These are phyloP conservation scores for Schizaphis graminum DNA, from an alignment of 2,888 invertebrate genomes.

Conservation along the genomic window DNA sequence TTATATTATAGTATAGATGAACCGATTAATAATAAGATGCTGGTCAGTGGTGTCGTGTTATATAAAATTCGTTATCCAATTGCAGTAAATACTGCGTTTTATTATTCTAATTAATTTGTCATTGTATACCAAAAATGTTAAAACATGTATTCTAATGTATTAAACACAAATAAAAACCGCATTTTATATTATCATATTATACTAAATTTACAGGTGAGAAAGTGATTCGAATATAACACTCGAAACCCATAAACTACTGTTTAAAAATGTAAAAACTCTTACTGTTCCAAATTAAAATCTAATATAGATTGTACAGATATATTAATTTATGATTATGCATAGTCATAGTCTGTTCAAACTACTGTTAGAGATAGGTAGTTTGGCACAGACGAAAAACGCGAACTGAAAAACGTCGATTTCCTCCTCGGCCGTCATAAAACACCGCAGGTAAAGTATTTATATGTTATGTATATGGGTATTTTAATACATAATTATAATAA, in stretches of 20 bases:
- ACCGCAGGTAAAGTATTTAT: background rate
- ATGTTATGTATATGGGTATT: background rate
- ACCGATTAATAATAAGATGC: background rate
- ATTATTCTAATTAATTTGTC: background rate
- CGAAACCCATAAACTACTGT: background rate
- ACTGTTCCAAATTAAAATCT: background rate
- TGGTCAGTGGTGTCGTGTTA: background rate
- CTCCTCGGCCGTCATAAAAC: background rate
- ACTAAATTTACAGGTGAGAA: background rate
- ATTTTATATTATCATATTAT: background rate
- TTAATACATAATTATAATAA: slow-evolving; percentile 3
- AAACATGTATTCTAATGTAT: background rate
- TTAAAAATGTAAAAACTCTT: background rate
- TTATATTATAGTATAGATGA: background rate
- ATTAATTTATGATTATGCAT: background rate
- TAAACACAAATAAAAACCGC: background rate
- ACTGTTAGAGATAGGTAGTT: background rate
- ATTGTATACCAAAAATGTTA: background rate
- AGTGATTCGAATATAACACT: background rate
- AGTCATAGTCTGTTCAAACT: background rate
- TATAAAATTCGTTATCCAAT: background rate
- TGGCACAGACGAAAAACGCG: background rate
- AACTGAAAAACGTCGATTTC: background rate
- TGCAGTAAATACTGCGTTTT: background rate
- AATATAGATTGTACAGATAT: background rate